A percentile compares a stretch with the other conserved stretches of the same genome.
These are phyloP conservation scores for Alethe diademata DNA, from an alignment of 2,113 vertebrate species.

Conservation along the genomic window DNA sequence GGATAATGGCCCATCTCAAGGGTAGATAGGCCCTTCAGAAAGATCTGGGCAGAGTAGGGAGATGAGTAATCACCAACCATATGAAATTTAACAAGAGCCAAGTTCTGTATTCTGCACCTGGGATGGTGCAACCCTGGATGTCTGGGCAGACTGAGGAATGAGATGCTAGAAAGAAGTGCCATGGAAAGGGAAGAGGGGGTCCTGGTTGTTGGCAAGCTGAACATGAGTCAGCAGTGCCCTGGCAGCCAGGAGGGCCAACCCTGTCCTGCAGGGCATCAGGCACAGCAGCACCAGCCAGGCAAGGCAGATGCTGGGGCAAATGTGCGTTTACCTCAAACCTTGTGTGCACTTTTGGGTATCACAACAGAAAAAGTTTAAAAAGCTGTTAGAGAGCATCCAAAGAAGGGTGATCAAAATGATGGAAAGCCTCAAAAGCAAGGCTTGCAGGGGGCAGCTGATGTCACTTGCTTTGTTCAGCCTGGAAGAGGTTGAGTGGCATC, in stretches of 20 bases:
- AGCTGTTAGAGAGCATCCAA: neutral
- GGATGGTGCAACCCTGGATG: neutral
- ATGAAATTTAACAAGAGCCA: neutral
- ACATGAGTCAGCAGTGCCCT: neutral
- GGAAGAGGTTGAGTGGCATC: neutral
- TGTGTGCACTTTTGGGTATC: neutral
- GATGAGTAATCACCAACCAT: neutral
- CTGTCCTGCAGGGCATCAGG: neutral
- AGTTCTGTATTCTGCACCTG: neutral
- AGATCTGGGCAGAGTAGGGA: neutral
- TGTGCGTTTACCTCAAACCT: neutral
- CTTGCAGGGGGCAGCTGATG: accelerated
- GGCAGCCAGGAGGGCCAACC: accelerated
- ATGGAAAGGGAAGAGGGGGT: accelerated
- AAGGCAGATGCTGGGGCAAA: neutral
- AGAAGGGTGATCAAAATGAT: neutral
- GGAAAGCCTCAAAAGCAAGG: neutral
- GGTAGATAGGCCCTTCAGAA: neutral
- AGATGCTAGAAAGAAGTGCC: neutral
- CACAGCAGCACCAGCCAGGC: accelerated
- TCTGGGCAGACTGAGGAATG: accelerated
- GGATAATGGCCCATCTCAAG: neutral
- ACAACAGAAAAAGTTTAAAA: neutral
- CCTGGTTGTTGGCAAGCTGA: neutral
- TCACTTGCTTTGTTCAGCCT: neutral